A percentile compares a stretch with the other conserved stretches of the same genome.
Evolutionary conservation across 2,113 vertebrate species (phyloP).

Genomic region (Lophotis ruficrista): DNA sequence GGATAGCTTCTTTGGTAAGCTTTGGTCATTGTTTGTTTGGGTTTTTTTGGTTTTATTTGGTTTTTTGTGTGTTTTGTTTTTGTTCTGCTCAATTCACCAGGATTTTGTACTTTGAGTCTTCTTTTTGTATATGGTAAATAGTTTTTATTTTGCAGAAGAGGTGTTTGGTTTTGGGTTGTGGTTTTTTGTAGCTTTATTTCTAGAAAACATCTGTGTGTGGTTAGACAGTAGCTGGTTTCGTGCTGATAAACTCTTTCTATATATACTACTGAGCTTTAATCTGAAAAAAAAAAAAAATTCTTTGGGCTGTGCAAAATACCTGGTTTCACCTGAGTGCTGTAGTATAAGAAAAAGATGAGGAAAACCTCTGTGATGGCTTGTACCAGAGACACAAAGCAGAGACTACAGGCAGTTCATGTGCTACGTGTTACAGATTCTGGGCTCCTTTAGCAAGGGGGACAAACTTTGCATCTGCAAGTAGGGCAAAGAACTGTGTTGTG

Average conservation of each 20-base stretch:
- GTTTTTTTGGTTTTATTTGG: not conserved
- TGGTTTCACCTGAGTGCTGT: not conserved
- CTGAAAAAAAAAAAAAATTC: not conserved
- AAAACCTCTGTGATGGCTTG: not conserved
- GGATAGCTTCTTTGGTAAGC: fast-evolving
- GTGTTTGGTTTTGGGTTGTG: fast-evolving
- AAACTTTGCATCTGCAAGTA: not conserved
- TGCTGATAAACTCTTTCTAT: not conserved
- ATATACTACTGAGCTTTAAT: fast-evolving
- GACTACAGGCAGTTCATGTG: fast-evolving
- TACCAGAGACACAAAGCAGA: not conserved
- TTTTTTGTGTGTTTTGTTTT: too few relatives aligned
- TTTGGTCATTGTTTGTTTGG: fast-evolving
- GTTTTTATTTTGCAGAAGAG: too few relatives aligned
- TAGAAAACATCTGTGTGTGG: not conserved
- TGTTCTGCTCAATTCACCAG: fast-evolving
- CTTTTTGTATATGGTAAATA: fast-evolving
- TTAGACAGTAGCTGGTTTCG: fast-evolving
- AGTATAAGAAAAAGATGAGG: not conserved
- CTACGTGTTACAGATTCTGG: not conserved
- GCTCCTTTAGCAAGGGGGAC: not conserved
- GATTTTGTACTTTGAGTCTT: fast-evolving
- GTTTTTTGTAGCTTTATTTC: not conserved
- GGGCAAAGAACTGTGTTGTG: not conserved
- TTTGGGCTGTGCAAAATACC: not conserved